Percentiles rank a stretch among this genome's conserved stretches.
phyloP scores from a whole-genome alignment of 1,140 invertebrate species.

The Penaeus vannamei region DNA sequence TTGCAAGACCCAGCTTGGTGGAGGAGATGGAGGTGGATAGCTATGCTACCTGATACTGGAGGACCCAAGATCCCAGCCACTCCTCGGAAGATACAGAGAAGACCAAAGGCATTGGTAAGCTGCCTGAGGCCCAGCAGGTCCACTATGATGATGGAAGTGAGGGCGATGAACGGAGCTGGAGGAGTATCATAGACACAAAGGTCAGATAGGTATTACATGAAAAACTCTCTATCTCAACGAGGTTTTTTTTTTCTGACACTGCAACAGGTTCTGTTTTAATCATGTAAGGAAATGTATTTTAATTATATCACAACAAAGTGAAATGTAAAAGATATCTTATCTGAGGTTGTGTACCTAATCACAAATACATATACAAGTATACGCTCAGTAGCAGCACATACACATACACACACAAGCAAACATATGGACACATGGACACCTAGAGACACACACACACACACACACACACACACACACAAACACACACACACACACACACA shows the following conservation, averaged over 20 bases:
- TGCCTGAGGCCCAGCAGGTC: slow-evolving; percentile 77
- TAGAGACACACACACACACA: no score
- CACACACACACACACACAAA: no score
- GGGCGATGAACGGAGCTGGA: slow-evolving; percentile 77
- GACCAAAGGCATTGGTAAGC: slow-evolving; percentile 77
- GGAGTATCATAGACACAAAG: slow-evolving; percentile 58
- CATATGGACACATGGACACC: neutral
- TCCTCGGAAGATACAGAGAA: slow-evolving; percentile 76
- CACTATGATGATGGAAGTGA: slow-evolving; percentile 78
- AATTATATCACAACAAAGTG: no score
- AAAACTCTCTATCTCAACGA: neutral
- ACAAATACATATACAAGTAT: neutral
- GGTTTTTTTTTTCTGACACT: no score
- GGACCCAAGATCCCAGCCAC: slow-evolving; percentile 75
- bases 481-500: no score
- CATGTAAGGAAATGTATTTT: no score
- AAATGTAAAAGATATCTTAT: no score
- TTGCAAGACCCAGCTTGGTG: neutral
- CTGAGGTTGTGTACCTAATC: neutral
- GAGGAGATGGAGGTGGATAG: slow-evolving; percentile 1
- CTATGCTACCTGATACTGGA: slow-evolving; percentile 75
- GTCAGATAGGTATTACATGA: neutral
- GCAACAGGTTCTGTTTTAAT: no score
- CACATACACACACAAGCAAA: neutral
- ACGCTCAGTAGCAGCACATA: neutral